A percentile compares a stretch with the other conserved stretches of the same genome.
These are phyloP conservation scores for Camelus bactrianus DNA, from an alignment of 2,113 vertebrate genomes.

Conservation along the genomic window DNA sequence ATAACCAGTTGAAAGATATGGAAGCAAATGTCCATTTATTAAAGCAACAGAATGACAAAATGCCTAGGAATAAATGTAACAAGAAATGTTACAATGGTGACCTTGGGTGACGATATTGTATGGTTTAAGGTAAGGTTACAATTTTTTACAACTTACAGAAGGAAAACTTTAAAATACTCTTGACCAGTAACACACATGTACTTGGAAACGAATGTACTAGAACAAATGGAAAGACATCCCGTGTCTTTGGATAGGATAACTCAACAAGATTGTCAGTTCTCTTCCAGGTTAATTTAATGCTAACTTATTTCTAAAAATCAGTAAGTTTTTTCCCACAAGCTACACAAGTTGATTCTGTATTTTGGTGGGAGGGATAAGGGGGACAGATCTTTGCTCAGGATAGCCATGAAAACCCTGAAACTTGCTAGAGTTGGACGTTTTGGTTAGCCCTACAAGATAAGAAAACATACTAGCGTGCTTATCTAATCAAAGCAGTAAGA, in stretches of 20 bases:
- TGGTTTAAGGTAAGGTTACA: neutral
- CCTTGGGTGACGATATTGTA: neutral
- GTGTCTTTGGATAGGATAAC: neutral
- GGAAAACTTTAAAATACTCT: neutral
- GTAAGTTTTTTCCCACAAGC: neutral
- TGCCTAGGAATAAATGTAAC: neutral
- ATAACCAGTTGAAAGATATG: neutral
- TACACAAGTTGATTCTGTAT: neutral
- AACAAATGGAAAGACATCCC: conserved; percentile 8
- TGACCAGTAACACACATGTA: conserved; percentile 19
- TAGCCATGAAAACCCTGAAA: neutral
- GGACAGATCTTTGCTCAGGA: neutral
- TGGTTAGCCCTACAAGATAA: neutral
- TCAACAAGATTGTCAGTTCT: neutral
- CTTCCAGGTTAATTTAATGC: conserved; percentile 22
- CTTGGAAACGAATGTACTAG: neutral
- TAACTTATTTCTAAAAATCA: neutral
- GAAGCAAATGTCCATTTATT: neutral
- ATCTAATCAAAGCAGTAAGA: neutral
- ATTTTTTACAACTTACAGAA: neutral
- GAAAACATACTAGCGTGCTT: neutral
- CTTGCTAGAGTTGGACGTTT: neutral
- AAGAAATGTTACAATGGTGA: neutral
- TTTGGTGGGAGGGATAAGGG: neutral
- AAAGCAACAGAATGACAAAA: conserved; percentile 28